A percentile compares a stretch with the other conserved stretches of the same genome.
Evolutionary conservation across 2,113 vertebrate genomes (phyloP).

Genomic region (Monopterus albus): DNA sequence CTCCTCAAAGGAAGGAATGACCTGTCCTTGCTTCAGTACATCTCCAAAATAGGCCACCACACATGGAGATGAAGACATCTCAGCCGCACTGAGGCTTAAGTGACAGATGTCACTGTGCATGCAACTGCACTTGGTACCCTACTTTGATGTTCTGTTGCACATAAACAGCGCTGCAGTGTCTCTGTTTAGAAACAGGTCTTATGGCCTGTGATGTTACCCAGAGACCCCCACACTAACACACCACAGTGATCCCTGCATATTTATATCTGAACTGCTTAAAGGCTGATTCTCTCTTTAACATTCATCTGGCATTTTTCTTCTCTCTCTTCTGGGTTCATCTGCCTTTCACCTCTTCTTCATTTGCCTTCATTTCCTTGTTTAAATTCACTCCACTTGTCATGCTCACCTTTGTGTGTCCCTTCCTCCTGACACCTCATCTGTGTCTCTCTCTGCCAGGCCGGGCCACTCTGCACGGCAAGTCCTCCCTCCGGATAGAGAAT

Average conservation of each 20-base stretch:
- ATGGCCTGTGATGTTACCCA: slow-evolving; percentile 5
- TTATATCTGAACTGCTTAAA: slow-evolving; percentile 26
- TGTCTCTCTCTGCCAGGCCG: slow-evolving; percentile 83
- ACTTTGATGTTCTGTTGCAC: slow-evolving; percentile 19
- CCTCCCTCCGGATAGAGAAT: slow-evolving; percentile 94
- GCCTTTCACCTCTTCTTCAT: slow-evolving; percentile 12
- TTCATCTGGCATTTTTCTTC: slow-evolving; percentile 9
- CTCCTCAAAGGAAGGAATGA: slow-evolving; percentile 54
- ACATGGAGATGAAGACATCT: slow-evolving; percentile 37
- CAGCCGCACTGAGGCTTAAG: background rate
- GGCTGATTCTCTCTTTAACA: slow-evolving; percentile 35
- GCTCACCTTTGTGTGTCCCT: slow-evolving; percentile 10
- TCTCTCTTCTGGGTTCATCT: slow-evolving; percentile 15
- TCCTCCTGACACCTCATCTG: slow-evolving; percentile 12
- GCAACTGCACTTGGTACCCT: background rate
- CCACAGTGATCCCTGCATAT: slow-evolving; percentile 34
- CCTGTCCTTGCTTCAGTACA: slow-evolving; percentile 50
- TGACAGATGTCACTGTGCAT: slow-evolving; percentile 28
- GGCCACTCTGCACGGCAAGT: slow-evolving; percentile 94
- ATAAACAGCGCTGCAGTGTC: background rate
- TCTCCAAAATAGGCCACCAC: slow-evolving; percentile 43
- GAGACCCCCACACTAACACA: slow-evolving; percentile 1
- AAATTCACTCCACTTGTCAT: slow-evolving; percentile 25
- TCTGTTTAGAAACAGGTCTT: slow-evolving; percentile 12
- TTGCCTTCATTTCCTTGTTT: slow-evolving; percentile 28